Conservation (phyloP, 2,888 invertebrate species). For the Stenoptilia bipunctidactyla region DNA sequence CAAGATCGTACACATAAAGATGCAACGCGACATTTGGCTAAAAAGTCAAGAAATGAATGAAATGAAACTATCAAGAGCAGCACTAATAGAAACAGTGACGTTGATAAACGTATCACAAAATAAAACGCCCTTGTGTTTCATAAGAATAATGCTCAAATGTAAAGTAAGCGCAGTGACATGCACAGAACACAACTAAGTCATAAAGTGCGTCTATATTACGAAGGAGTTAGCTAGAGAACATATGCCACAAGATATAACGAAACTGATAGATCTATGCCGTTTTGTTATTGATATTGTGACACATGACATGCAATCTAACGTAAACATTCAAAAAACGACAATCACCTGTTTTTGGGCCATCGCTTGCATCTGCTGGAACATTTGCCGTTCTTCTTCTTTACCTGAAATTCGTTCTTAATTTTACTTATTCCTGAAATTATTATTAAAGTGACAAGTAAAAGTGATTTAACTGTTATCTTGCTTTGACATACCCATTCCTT, state of each 20-base stretch:
- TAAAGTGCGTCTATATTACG: slow-evolving; percentile 28
- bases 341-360: slow-evolving; percentile 96
- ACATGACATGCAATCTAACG: slow-evolving; percentile 31
- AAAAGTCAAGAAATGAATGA: slow-evolving; percentile 59
- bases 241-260: slow-evolving; percentile 6
- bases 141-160: slow-evolving; percentile 34
- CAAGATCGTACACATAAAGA: slow-evolving; percentile 37
- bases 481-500: slow-evolving; percentile 88
- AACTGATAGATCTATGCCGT: slow-evolving; percentile 13
- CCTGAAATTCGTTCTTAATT: slow-evolving; percentile 71
- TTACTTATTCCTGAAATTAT: slow-evolving; percentile 39
- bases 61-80: slow-evolving; percentile 68
- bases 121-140: slow-evolving; percentile 65
- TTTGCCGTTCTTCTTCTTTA: slow-evolving; percentile 95
- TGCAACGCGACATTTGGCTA: slow-evolving; percentile 61
- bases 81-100: slow-evolving; percentile 66
- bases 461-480: slow-evolving; percentile 5
- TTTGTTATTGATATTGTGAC: slow-evolving; percentile 20
- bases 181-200: slow-evolving; percentile 37
- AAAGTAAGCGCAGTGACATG: slow-evolving; percentile 59
- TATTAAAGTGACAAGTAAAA: slow-evolving; percentile 10
- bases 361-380: slow-evolving; percentile 97
- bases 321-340: slow-evolving; percentile 27
- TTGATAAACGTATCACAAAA: slow-evolving; percentile 71
- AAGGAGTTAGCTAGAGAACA: slow-evolving; percentile 8